These are phyloP conservation scores for Dendrocincla tyrannina DNA, from an alignment of 2,797 vertebrate species.

Conservation along the genomic window DNA sequence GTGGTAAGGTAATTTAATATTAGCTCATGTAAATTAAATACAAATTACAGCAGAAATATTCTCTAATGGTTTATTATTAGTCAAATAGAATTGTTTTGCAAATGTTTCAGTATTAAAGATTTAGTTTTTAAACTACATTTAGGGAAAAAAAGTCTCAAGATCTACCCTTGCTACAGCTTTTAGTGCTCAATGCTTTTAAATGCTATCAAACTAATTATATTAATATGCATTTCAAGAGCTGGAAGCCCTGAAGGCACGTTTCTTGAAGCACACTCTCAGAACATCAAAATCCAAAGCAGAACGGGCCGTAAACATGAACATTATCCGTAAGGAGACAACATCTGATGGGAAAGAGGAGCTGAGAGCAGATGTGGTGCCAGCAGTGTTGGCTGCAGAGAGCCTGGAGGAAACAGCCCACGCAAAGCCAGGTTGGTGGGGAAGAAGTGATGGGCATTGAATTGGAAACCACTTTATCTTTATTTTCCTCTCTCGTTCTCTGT, in stretches of 20 bases:
- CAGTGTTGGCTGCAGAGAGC: constrained; percentile 82
- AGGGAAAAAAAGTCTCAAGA: background rate
- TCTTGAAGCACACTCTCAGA: constrained; percentile 85
- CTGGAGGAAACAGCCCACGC: constrained; percentile 71
- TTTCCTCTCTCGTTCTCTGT: background rate
- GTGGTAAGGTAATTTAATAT: background rate
- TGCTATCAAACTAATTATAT: background rate
- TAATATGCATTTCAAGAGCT: constrained; percentile 75
- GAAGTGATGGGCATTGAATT: background rate
- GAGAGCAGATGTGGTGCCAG: constrained; percentile 79
- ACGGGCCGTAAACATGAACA: constrained; percentile 80
- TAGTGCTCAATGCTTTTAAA: background rate
- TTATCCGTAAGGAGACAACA: constrained; percentile 85
- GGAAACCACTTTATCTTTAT: background rate
- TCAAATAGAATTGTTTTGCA: background rate
- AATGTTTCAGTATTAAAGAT: background rate
- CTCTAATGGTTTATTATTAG: background rate
- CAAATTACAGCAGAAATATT: background rate
- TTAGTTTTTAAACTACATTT: background rate
- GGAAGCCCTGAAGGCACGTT: constrained; percentile 90
- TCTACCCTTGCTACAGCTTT: background rate
- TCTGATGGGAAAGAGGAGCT: constrained; percentile 87
- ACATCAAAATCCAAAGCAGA: constrained; percentile 70
- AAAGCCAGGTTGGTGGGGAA: constrained; percentile 83
- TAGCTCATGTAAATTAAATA: background rate